phyloP scores from a whole-genome alignment of 2,113 vertebrate species.

The Mus musculus region GRCm39 chr16:90834501-90835000 shows the following conservation, averaged over 20 bases:
- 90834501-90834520: not conserved
- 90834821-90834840: not conserved
- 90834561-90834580: not conserved
- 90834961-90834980: not conserved
- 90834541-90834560: not conserved
- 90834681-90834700: too few relatives aligned
- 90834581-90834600: too few relatives aligned
- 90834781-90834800: too few relatives aligned
- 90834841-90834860: not conserved
- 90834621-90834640: not conserved
- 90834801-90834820: too few relatives aligned
- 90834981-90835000: not conserved
- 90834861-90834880: not conserved
- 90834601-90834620: not conserved
- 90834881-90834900: not conserved
- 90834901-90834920: not conserved
- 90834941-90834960: not conserved
- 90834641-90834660: too few relatives aligned
- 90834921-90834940: not conserved
- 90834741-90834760: too few relatives aligned
- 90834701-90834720: too few relatives aligned
- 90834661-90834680: too few relatives aligned
- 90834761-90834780: too few relatives aligned
- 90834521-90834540: not conserved
- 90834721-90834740: too few relatives aligned